Percentiles rank a stretch among this genome's conserved stretches.
These are phyloP conservation scores for Budorcas taxicolor DNA, from an alignment of 2,113 vertebrate species.

Conservation along the genomic window DNA sequence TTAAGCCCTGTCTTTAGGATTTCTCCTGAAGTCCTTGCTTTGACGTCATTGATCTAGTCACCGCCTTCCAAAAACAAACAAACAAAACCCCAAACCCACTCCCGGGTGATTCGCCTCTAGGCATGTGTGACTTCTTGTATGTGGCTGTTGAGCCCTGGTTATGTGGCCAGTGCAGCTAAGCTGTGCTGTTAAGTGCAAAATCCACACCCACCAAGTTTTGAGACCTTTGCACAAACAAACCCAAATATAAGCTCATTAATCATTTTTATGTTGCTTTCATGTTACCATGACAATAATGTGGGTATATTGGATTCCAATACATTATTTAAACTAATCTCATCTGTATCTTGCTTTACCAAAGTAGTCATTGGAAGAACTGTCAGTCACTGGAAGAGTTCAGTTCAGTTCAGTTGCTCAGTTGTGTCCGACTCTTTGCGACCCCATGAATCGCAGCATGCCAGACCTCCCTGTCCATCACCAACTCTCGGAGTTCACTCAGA, in stretches of 20 bases:
- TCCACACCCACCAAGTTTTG: background rate
- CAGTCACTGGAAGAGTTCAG: background rate
- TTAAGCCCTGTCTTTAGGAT: background rate
- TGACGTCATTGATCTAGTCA: background rate
- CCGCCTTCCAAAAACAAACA: background rate
- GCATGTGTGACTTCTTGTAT: rapidly evolving
- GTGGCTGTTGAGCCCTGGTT: no score
- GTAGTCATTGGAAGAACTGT: background rate
- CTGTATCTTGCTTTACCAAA: background rate
- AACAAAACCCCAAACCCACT: background rate
- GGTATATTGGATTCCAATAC: background rate
- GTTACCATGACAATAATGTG: background rate
- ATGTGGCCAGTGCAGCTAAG: rapidly evolving
- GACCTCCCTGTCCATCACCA: no score
- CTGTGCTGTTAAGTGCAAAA: background rate
- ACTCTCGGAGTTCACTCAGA: no score
- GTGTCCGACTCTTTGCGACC: rapidly evolving
- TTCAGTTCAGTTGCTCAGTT: no score
- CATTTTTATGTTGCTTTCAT: background rate
- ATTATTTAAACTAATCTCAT: background rate
- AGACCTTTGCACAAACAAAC: background rate
- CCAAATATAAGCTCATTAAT: background rate
- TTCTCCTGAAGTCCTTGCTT: background rate
- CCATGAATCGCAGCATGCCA: no score
- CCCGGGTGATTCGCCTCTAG: background rate